A percentile compares a stretch with the other conserved stretches of the same genome.
Evolutionary conservation across 2,888 invertebrate species (phyloP).

Genomic region (Eilema caniola): DNA sequence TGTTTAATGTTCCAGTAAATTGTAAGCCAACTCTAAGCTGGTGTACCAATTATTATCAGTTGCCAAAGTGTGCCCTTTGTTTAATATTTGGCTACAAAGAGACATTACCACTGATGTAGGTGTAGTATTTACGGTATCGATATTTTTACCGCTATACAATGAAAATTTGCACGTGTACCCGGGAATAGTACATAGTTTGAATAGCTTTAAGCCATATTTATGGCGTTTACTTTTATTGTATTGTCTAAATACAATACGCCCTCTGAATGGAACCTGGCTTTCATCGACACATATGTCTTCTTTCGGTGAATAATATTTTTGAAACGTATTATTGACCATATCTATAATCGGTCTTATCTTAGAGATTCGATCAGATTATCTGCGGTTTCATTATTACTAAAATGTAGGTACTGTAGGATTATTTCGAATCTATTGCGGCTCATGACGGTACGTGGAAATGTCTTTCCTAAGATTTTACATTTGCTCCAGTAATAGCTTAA

Average conservation of each 20-base stretch:
- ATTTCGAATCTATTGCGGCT: conserved; percentile 39
- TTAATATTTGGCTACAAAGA: conserved; percentile 39
- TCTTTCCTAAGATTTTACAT: conserved; percentile 35
- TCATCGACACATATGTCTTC: conserved; percentile 24
- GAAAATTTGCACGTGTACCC: conserved; percentile 54
- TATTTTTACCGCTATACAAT: conserved; percentile 53
- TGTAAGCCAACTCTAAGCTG: conserved; percentile 44
- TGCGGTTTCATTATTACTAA: conserved; percentile 28
- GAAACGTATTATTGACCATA: conserved; percentile 14
- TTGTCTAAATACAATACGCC: too few species aligned
- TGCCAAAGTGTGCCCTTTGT: conserved; percentile 43
- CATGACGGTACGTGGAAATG: conserved; percentile 36
- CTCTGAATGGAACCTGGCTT: too few species aligned
- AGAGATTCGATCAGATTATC: conserved; percentile 22
- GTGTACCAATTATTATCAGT: conserved; percentile 48
- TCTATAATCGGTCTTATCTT: conserved; percentile 24
- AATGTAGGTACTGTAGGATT: conserved; percentile 27
- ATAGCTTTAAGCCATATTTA: too few species aligned
- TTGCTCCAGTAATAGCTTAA: conserved; percentile 44
- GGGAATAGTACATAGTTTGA: conserved; percentile 38
- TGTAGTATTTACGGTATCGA: conserved; percentile 42
- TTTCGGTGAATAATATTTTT: conserved; percentile 16
- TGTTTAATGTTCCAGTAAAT: conserved; percentile 41
- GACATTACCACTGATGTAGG: conserved; percentile 31
- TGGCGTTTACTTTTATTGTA: too few species aligned